Evolutionary conservation across 2,113 vertebrate species (phyloP).

Genomic region (Prinia subflava): DNA sequence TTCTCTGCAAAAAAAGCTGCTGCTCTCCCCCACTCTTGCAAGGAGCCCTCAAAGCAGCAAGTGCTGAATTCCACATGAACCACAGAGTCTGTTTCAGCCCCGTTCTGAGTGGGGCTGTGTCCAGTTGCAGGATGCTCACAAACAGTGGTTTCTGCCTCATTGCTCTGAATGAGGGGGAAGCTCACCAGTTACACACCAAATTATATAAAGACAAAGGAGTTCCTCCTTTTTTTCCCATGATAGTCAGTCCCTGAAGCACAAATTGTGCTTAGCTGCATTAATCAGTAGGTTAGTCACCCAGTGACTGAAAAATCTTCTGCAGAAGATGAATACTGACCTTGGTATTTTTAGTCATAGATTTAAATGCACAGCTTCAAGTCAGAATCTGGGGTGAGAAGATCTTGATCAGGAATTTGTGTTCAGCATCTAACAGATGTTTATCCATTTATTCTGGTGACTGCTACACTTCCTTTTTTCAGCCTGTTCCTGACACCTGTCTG

Average conservation of each 20-base stretch:
- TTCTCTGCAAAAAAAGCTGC: neutral
- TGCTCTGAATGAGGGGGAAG: neutral
- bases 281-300: neutral
- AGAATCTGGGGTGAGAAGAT: neutral
- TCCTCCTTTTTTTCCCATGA: neutral
- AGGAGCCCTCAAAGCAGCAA: neutral
- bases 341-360: neutral
- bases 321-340: neutral
- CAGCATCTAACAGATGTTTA: neutral
- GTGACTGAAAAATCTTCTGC: neutral
- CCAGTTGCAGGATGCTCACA: neutral
- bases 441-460: neutral
- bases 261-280: neutral
- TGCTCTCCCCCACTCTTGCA: neutral
- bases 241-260: neutral
- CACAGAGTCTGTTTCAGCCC: neutral
- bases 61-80: neutral
- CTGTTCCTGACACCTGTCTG: neutral
- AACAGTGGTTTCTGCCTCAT: neutral
- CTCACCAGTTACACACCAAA: neutral
- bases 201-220: neutral
- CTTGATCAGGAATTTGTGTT: neutral
- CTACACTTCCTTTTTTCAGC: neutral
- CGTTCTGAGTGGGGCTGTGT: rapidly evolving
- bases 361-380: neutral